Base-by-base conservation (phyloP, 2,888 invertebrate genomes). In the Nezara viridula region DNA sequence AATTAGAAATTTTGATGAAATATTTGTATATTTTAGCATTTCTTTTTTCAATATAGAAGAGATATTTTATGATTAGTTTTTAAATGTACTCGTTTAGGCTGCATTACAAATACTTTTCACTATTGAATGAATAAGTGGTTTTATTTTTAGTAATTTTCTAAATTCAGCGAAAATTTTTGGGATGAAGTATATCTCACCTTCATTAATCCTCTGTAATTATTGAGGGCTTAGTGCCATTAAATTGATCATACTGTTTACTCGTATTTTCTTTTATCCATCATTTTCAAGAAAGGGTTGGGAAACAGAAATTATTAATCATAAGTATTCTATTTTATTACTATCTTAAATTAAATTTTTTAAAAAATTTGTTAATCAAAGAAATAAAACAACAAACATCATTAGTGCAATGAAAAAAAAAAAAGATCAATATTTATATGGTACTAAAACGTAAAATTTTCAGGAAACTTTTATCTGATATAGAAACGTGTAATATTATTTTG, bases 1-100 rank as follows among this genome's bases (percentile, higher is more conserved):
- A 50, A 49, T 86, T 40, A 47, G 40, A 86, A 47, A 50, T 52
- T 86, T 86, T 52, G 21, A 37, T 86, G 27, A 37, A n/a, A 37
- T 55, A 50, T 40, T 86, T 86, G 24, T 52, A 32, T 27, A 27
- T 86, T 37, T 21, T 86, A 47, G 55, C 27, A 16, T 27, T 37
- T 44, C 44, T 7, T n/a, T 50, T 47, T 86, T 49, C 32, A 85
- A 21, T 27, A 73, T 37, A 73, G 32, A 37, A 73, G 7, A 19
- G 47, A n/a, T 81, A 44, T 44, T n/a, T 24, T 81, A 81, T 81
- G 40, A 81, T 44, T 40, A 12, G 44, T 40, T 81, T 73, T 73
- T 73, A 55, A n/a, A 55, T 73, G 16, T 73, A 19, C 19, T 73
- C 37, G 19, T 73, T 19, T 19, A 6, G 37, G 4, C 19, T 73